Evolutionary conservation across 2,888 invertebrate species (phyloP).

Genomic region (Phragmatobia fuliginosa): DNA sequence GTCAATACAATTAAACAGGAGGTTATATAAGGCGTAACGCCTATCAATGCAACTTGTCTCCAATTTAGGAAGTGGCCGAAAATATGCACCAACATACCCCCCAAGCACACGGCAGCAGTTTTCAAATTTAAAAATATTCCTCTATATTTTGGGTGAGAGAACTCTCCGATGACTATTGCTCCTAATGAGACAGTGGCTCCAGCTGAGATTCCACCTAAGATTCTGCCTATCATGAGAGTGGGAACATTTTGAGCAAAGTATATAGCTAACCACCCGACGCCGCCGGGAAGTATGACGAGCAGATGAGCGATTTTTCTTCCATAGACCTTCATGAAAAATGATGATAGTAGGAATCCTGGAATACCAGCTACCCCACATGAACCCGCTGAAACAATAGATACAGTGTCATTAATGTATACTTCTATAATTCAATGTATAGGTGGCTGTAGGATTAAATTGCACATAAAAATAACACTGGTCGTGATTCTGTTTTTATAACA

Average conservation of each 20-base stretch:
- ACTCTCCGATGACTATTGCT: conserved; percentile 71
- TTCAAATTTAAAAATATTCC: conserved; percentile 71
- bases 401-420: not conserved
- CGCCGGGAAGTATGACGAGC: conserved; percentile 59
- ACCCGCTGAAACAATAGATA: conserved; percentile 58
- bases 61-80: conserved; percentile 58
- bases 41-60: conserved; percentile 60
- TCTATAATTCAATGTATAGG: not conserved
- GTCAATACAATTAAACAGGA: conserved; percentile 67
- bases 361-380: conserved; percentile 57
- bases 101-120: conserved; percentile 63
- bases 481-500: too few relatives aligned
- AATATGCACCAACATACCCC: conserved; percentile 60
- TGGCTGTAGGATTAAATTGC: too few relatives aligned
- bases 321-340: conserved; percentile 61
- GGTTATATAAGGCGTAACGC: conserved; percentile 54
- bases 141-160: conserved; percentile 63
- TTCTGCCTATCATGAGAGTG: conserved; percentile 58
- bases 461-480: too few relatives aligned
- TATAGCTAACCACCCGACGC: conserved; percentile 63
- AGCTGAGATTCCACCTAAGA: conserved; percentile 59
- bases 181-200: conserved; percentile 61
- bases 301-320: conserved; percentile 61
- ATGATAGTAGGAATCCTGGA: conserved; percentile 60
- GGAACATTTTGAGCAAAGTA: conserved; percentile 56